These are phyloP conservation scores for Bostrychus sinensis DNA, from an alignment of 2,113 vertebrate species.

Conservation along the genomic window DNA sequence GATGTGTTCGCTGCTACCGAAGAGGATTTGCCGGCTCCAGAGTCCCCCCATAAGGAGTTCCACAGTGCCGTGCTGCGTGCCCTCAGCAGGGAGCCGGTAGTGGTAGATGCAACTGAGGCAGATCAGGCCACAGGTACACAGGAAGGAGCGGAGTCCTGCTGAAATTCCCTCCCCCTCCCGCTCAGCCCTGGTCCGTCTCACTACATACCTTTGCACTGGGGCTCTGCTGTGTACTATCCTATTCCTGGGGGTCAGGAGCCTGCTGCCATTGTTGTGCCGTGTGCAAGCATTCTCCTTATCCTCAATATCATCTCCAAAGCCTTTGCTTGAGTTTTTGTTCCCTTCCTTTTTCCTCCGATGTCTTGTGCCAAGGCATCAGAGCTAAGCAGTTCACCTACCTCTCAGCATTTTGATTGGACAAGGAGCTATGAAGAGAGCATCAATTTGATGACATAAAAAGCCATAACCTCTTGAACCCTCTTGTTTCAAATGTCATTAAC, in stretches of 20 bases:
- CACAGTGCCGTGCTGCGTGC: conserved; percentile 82
- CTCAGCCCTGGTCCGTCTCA: conserved; percentile 51
- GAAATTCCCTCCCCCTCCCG: conserved; percentile 42
- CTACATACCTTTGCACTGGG: conserved; percentile 39
- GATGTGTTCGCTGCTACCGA: conserved; percentile 46
- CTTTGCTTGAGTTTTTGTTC: conserved; percentile 36
- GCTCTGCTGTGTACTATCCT: conserved; percentile 61
- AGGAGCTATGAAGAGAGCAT: conserved; percentile 51
- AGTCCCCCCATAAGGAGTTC: conserved; percentile 83
- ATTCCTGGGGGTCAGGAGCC: conserved; percentile 53
- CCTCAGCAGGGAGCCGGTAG: conserved; percentile 74
- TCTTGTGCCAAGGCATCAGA: conserved; percentile 59
- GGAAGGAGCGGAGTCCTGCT: conserved; percentile 50
- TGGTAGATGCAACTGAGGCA: conserved; percentile 37
- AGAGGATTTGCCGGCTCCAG: conserved; percentile 41
- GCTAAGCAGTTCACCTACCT: conserved; percentile 35
- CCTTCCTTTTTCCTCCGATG: conserved; percentile 50
- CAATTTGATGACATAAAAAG: conserved; percentile 17
- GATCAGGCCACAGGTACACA: conserved; percentile 80
- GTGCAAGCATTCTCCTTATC: conserved; percentile 42
- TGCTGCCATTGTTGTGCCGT: conserved; percentile 46
- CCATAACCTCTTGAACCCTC: not conserved
- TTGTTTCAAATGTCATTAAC: conserved; percentile 28
- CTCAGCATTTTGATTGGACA: conserved; percentile 67
- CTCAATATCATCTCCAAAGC: conserved; percentile 47